Evolutionary conservation across 2,888 invertebrate genomes (phyloP).

Genomic region (Yponomeuta malinellus): DNA sequence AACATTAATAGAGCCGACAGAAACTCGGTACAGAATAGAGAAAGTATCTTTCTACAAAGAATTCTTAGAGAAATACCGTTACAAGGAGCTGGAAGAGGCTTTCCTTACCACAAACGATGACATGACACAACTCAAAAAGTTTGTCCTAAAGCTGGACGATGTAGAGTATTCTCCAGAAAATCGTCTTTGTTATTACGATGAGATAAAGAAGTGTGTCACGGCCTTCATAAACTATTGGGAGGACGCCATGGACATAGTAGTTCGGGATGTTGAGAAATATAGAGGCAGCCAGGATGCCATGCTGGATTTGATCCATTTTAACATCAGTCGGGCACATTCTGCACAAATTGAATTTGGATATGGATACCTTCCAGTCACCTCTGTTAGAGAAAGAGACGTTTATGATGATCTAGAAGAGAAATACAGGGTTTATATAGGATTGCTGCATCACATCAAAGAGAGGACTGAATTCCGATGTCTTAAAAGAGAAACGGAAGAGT

Average conservation of each 20-base stretch:
- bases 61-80: background rate
- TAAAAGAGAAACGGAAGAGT: background rate
- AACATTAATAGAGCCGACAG: background rate
- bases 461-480: background rate
- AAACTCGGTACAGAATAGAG: background rate
- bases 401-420: background rate
- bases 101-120: background rate
- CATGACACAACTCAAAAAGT: background rate
- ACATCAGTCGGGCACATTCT: background rate
- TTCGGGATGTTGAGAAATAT: background rate
- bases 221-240: background rate
- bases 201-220: background rate
- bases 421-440: background rate
- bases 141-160: background rate
- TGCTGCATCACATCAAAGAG: background rate
- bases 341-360: background rate
- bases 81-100: background rate
- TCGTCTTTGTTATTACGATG: background rate
- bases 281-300: background rate
- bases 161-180: background rate
- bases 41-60: conserved; percentile 3
- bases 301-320: background rate
- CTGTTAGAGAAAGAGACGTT: background rate
- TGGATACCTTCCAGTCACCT: background rate
- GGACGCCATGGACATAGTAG: background rate